A percentile compares a stretch with the other conserved stretches of the same genome.
These are phyloP conservation scores for Zosterops pallidus DNA, from an alignment of 2,113 vertebrate genomes.

Conservation along the genomic window DNA sequence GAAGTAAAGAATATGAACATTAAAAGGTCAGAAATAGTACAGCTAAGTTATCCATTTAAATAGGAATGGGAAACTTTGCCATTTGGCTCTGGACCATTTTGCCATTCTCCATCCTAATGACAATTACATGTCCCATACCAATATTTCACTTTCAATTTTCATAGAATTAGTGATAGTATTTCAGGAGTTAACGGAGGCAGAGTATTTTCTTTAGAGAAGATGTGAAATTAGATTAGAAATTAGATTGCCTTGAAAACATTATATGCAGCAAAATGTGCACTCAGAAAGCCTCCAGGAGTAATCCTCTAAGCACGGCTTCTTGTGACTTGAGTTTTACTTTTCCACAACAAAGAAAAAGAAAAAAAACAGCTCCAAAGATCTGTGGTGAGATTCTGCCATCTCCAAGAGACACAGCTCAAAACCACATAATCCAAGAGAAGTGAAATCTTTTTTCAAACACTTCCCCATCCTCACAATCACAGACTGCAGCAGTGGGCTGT, in stretches of 20 bases:
- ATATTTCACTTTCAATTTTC: constrained; percentile 53
- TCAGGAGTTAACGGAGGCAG: constrained; percentile 55
- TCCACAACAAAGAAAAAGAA: neutral
- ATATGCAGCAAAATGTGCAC: constrained; percentile 16
- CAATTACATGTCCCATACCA: constrained; percentile 31
- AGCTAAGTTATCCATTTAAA: constrained; percentile 7
- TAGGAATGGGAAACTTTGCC: constrained; percentile 17
- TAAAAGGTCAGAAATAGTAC: constrained; percentile 46
- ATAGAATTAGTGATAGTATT: constrained; percentile 54
- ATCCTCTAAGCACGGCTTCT: constrained; percentile 3
- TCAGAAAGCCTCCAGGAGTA: constrained; percentile 45
- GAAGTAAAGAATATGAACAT: constrained; percentile 22
- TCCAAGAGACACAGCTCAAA: neutral
- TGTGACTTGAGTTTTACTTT: constrained; percentile 4
- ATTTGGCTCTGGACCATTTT: constrained; percentile 53
- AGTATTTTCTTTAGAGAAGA: constrained; percentile 55
- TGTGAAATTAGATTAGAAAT: constrained; percentile 57
- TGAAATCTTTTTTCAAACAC: neutral
- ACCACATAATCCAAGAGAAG: neutral
- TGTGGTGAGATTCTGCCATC: neutral
- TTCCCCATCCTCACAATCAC: neutral
- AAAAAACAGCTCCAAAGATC: neutral
- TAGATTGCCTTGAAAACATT: constrained; percentile 54
- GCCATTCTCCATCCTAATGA: constrained; percentile 31
- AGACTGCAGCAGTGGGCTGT: neutral